Evolutionary conservation across 2,888 invertebrate species (phyloP).

Genomic region (Thecocarcelia acutangulata): DNA sequence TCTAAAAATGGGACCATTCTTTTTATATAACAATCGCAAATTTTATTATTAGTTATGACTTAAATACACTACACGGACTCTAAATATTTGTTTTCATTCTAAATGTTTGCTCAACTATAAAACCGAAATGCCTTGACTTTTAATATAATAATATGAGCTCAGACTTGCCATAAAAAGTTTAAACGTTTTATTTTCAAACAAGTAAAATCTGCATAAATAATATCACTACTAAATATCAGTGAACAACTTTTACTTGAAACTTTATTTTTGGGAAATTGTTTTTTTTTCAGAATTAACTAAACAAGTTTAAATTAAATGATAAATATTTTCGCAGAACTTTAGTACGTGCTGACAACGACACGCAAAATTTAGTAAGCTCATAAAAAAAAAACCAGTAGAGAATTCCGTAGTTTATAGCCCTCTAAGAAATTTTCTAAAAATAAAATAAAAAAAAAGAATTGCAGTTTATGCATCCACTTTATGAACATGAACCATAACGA

Average conservation of each 20-base stretch:
- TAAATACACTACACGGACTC: no score
- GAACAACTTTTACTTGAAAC: constrained; percentile 24
- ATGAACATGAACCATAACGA: neutral
- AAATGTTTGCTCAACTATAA: no score
- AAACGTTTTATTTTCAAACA: neutral
- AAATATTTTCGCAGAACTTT: constrained; percentile 57
- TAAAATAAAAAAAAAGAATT: constrained; percentile 11
- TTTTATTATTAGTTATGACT: no score
- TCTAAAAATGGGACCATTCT: no score
- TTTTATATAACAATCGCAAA: no score
- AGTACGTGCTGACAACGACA: constrained; percentile 40
- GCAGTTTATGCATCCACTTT: constrained; percentile 28
- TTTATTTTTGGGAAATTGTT: constrained; percentile 29
- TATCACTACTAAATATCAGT: constrained; percentile 6
- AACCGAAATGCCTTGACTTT: no score
- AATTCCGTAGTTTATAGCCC: constrained; percentile 55
- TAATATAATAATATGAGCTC: no score
- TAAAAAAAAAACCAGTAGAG: constrained; percentile 14
- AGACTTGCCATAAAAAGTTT: neutral
- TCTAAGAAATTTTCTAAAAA: constrained; percentile 41
- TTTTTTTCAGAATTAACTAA: constrained; percentile 42
- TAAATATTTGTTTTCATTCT: no score
- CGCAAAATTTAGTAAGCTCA: neutral
- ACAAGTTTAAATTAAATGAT: constrained; percentile 64
- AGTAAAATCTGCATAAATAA: constrained; percentile 10